Evolutionary conservation across 30 jellyfish, hydroid and myxozoan genomes (phyloP).

Genomic region (Aurelia sp.): DNA sequence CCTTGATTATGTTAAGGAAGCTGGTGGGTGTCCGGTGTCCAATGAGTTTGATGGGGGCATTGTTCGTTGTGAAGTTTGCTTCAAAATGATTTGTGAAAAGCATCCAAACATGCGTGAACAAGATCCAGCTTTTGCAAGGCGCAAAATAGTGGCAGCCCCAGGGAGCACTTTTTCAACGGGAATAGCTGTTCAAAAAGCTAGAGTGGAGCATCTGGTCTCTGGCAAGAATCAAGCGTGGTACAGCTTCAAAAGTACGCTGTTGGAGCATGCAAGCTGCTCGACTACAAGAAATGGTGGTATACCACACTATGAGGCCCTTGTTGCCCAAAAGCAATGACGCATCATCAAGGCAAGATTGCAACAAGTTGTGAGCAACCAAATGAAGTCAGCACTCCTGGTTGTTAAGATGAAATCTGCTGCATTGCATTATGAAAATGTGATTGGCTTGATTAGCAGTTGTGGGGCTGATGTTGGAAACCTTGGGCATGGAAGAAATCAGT

Average conservation of each 20-base stretch:
- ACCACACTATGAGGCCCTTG: slow-evolving; percentile 48
- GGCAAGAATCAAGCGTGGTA: slow-evolving; percentile 51
- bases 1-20: too few species aligned
- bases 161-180: slow-evolving; percentile 43
- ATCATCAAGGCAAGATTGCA: slow-evolving; percentile 37
- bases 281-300: slow-evolving; percentile 40
- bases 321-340: slow-evolving; percentile 42
- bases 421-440: slow-evolving; percentile 46
- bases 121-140: slow-evolving; percentile 47
- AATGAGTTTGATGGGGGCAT: slow-evolving; percentile 58
- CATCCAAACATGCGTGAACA: slow-evolving; percentile 20
- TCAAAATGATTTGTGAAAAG: slow-evolving; percentile 52
- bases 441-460: slow-evolving; percentile 32
- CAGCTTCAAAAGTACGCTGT: slow-evolving; percentile 40
- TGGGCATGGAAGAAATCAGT: slow-evolving; percentile 59
- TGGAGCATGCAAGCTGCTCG: slow-evolving; percentile 57
- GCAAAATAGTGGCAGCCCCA: slow-evolving; percentile 27
- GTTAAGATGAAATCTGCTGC: slow-evolving; percentile 56
- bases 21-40: too few species aligned
- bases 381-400: slow-evolving; percentile 43
- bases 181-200: slow-evolving; percentile 24
- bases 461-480: slow-evolving; percentile 57
- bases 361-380: slow-evolving; percentile 51
- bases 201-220: slow-evolving; percentile 37
- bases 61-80: slow-evolving; percentile 48